These are phyloP conservation scores for Gibbula magus DNA, from an alignment of 2,888 invertebrate species.

Conservation along the genomic window DNA sequence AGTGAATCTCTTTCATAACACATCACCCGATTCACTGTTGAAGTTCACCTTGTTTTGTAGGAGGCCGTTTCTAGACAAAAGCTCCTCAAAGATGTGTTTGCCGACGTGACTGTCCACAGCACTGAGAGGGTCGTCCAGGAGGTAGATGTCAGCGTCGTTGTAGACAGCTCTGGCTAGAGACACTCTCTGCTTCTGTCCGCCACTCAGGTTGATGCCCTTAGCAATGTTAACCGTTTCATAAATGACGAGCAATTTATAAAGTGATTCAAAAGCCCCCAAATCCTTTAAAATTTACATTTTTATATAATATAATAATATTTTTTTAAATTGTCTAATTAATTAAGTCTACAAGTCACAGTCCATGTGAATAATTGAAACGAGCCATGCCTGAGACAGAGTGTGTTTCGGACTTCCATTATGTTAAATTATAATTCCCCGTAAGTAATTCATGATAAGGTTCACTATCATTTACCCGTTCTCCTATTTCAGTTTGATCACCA, in stretches of 20 bases:
- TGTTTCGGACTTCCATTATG: too few species aligned
- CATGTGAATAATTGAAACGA: background rate
- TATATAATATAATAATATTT: too few species aligned
- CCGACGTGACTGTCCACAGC: conserved; percentile 75
- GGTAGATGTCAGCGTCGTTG: conserved; percentile 70
- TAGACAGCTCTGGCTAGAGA: conserved; percentile 74
- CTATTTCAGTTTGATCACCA: conserved; percentile 97
- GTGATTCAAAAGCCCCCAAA: too few species aligned
- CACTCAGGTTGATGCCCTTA: conserved; percentile 74
- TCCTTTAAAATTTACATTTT: background rate
- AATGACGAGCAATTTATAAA: background rate
- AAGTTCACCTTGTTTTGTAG: conserved; percentile 64
- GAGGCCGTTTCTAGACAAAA: conserved; percentile 69
- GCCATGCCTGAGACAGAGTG: too few species aligned
- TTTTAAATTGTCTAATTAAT: too few species aligned
- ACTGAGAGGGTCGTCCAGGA: conserved; percentile 74
- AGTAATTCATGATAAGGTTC: too few species aligned
- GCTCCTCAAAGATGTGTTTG: conserved; percentile 73
- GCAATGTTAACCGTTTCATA: background rate
- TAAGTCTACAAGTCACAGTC: too few species aligned
- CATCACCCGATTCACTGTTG: background rate
- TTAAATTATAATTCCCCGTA: too few species aligned
- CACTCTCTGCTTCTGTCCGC: conserved; percentile 73
- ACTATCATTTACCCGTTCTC: conserved; percentile 84
- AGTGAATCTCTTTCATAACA: too few species aligned